Percentiles rank a stretch among this genome's conserved stretches.
phyloP scores from a whole-genome alignment of 2,113 vertebrate species.

The Phocoena sinus region DNA sequence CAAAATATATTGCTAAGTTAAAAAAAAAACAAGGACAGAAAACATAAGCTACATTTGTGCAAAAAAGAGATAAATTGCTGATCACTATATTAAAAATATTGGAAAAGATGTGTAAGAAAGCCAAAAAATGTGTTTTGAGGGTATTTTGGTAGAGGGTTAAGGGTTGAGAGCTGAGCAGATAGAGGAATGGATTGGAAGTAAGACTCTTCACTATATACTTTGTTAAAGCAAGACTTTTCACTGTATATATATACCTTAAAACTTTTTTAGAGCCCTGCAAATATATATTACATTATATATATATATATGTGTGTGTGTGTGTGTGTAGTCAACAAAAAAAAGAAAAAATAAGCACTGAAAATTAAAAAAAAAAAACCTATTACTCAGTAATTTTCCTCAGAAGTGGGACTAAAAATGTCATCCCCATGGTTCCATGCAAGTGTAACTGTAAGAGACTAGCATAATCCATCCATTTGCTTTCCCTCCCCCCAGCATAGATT shows the following conservation, averaged over 20 bases:
- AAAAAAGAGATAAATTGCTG: not conserved
- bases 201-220: not conserved
- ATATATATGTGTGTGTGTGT: not conserved
- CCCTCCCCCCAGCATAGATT: not conserved
- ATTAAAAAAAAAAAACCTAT: not conserved
- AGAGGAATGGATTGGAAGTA: not conserved
- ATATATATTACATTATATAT: not conserved
- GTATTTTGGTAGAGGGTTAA: not conserved
- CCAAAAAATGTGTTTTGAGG: not conserved
- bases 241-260: not conserved
- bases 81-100: not conserved
- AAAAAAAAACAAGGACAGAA: not conserved
- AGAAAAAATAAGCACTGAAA: not conserved
- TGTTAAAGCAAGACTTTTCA: not conserved
- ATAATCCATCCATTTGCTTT: not conserved
- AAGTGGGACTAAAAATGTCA: not conserved
- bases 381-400: not conserved
- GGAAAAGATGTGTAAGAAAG: not conserved
- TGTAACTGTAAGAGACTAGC: not conserved
- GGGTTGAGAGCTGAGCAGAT: not conserved
- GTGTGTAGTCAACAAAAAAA: not conserved
- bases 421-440: not conserved
- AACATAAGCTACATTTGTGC: not conserved
- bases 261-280: not conserved
- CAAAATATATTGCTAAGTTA: not conserved